Evolutionary conservation across 2,888 invertebrate species (phyloP).

Genomic region (Oxytorus armatus): DNA sequence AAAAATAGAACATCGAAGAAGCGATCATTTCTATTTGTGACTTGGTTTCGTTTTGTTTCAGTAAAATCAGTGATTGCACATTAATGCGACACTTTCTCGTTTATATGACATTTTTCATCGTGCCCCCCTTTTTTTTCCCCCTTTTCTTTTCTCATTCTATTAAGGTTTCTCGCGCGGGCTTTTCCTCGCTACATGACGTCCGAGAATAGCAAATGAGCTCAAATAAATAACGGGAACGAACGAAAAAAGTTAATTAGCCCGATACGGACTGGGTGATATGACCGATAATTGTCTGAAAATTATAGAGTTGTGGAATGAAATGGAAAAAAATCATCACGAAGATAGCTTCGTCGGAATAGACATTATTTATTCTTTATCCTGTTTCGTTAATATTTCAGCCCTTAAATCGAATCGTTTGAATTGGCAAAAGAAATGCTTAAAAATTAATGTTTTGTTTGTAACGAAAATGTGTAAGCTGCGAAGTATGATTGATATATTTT

Average conservation of each 20-base stretch:
- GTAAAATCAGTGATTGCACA: not conserved
- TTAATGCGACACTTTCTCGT: too few relatives aligned
- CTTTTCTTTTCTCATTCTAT: not conserved
- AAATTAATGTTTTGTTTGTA: too few relatives aligned
- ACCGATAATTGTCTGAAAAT: constrained; percentile 51
- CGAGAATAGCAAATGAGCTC: constrained; percentile 41
- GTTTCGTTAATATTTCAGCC: too few relatives aligned
- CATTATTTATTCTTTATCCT: not conserved
- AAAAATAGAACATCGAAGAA: not conserved
- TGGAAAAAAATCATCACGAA: not conserved
- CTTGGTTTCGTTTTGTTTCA: not conserved
- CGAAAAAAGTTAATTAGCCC: constrained; percentile 52
- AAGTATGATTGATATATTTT: too few relatives aligned
- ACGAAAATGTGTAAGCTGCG: too few relatives aligned
- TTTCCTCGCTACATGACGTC: not conserved
- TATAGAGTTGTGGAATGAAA: not conserved
- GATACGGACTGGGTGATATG: constrained; percentile 47
- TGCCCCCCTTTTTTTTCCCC: not conserved
- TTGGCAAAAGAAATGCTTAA: too few relatives aligned
- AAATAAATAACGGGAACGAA: constrained; percentile 43
- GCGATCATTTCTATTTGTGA: not conserved
- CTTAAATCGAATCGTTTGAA: too few relatives aligned
- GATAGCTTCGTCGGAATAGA: not conserved
- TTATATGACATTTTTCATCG: not conserved
- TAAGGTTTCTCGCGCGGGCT: not conserved